A percentile compares a stretch with the other conserved stretches of the same genome.
Conservation (phyloP, 2,797 vertebrate genomes). For the Cichlasoma orientale region DNA sequence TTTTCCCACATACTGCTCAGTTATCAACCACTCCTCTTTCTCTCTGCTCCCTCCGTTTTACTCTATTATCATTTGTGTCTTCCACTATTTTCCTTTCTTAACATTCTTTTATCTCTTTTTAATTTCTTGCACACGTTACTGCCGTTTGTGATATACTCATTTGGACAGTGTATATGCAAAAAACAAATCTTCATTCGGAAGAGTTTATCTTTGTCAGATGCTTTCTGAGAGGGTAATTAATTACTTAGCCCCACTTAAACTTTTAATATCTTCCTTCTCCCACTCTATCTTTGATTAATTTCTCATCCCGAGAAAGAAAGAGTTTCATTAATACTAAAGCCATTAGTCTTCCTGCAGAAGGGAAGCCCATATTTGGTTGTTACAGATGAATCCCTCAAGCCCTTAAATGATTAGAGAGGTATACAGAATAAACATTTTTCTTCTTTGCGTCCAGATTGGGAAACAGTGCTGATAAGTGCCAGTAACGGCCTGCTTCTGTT, state of each 20-base stretch:
- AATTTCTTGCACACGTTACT: background rate
- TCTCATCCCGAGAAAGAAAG: conserved; percentile 72
- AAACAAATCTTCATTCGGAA: conserved; percentile 53
- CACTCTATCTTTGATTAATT: conserved; percentile 82
- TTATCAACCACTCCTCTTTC: background rate
- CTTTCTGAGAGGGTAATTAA: conserved; percentile 71
- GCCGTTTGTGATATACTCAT: conserved; percentile 20
- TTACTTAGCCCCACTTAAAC: conserved; percentile 79
- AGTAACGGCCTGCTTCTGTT: background rate
- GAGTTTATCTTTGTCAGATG: conserved; percentile 74
- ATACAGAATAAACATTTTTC: conserved; percentile 56
- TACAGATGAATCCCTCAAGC: conserved; percentile 71
- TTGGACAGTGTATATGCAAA: conserved; percentile 50
- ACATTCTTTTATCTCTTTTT: background rate
- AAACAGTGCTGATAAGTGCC: conserved; percentile 32
- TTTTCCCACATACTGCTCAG: background rate
- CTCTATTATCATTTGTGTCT: background rate
- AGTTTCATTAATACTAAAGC: conserved; percentile 84
- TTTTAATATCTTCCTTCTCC: conserved; percentile 82
- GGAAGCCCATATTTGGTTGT: conserved; percentile 64
- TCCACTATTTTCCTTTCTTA: background rate
- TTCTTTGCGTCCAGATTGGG: conserved; percentile 22
- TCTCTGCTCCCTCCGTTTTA: background rate
- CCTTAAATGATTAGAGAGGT: conserved; percentile 57
- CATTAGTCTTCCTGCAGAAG: conserved; percentile 80